phyloP scores from a whole-genome alignment of 2,113 vertebrate species.

The Amia ocellicauda region DNA sequence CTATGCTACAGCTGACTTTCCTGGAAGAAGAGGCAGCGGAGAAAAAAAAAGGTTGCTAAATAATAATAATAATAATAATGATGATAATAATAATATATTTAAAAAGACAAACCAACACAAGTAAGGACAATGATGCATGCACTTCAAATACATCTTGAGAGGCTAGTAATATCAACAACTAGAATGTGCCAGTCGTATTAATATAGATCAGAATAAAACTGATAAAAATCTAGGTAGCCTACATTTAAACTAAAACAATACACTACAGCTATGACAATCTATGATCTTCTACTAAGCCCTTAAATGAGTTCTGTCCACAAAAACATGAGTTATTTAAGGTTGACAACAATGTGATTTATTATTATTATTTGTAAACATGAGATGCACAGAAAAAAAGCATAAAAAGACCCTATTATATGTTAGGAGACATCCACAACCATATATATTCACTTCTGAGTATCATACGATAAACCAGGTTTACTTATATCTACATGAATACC shows the following conservation, averaged over 20 bases:
- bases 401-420: conserved; percentile 56
- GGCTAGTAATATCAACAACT: conserved; percentile 51
- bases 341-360: conserved; percentile 49
- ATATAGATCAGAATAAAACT: not conserved
- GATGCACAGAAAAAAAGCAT: conserved; percentile 52
- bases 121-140: conserved; percentile 56
- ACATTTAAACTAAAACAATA: conserved; percentile 42
- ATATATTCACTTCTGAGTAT: conserved; percentile 64
- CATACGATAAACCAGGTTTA: conserved; percentile 74
- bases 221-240: conserved; percentile 8
- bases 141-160: conserved; percentile 54
- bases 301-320: conserved; percentile 34
- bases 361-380: conserved; percentile 65
- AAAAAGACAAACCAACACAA: conserved; percentile 48
- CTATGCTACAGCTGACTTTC: conserved; percentile 1
- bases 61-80: conserved; percentile 44
- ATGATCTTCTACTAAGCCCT: conserved; percentile 47
- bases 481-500: conserved; percentile 72
- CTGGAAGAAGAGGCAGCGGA: conserved; percentile 39
- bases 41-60: conserved; percentile 23
- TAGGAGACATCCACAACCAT: conserved; percentile 64
- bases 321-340: conserved; percentile 55
- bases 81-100: conserved; percentile 34
- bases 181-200: conserved; percentile 41
- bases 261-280: conserved; percentile 39